A percentile compares a stretch with the other conserved stretches of the same genome.
Evolutionary conservation across 2,113 vertebrate genomes (phyloP).

Genomic region (Erythrocercus mccallii): DNA sequence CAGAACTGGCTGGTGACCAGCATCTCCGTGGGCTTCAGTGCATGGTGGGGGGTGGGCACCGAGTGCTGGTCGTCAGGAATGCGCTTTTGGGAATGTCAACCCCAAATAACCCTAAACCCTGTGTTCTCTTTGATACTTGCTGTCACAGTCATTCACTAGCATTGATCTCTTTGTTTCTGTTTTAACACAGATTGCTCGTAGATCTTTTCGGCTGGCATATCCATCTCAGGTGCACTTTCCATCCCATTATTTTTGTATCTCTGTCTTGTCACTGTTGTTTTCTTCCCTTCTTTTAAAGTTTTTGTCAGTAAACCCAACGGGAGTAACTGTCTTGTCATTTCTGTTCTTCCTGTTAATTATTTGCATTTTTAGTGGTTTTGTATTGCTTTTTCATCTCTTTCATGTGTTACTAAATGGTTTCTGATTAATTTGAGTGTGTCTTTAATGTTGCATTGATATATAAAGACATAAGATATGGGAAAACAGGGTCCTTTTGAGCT

Average conservation of each 20-base stretch:
- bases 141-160: slow-evolving; percentile 41
- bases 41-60: not conserved
- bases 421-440: not conserved
- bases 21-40: not conserved
- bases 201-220: slow-evolving; percentile 75
- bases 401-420: slow-evolving; percentile 28
- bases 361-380: slow-evolving; percentile 17
- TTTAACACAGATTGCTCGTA: slow-evolving; percentile 80
- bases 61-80: not conserved
- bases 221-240: slow-evolving; percentile 81
- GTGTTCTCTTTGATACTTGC: slow-evolving; percentile 30
- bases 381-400: slow-evolving; percentile 39
- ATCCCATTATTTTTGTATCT: slow-evolving; percentile 59
- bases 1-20: not conserved
- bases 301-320: not conserved
- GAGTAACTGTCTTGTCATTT: not conserved
- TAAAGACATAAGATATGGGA: not conserved
- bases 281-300: not conserved
- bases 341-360: slow-evolving; percentile 2
- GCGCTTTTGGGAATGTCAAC: not conserved
- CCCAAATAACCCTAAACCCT: not conserved
- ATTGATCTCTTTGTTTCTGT: slow-evolving; percentile 71
- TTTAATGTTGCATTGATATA: slow-evolving; percentile 23
- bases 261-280: slow-evolving; percentile 10
- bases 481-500: not conserved